Percentiles rank a stretch among this genome's conserved stretches.
Evolutionary conservation across 2,797 vertebrate genomes (phyloP).

Genomic region (Argentina silus): DNA sequence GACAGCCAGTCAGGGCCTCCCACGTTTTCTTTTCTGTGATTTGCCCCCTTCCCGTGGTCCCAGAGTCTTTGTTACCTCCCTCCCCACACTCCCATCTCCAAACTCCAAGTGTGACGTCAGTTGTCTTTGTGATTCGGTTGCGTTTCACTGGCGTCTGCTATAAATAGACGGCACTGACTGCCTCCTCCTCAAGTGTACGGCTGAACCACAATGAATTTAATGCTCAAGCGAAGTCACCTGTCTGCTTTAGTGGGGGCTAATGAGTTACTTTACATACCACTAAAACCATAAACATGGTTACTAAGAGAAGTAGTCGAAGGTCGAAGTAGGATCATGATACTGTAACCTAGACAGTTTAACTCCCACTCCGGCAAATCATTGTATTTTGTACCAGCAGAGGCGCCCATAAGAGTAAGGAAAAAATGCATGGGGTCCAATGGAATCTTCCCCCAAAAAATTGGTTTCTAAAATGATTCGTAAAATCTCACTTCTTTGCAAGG

Average conservation of each 20-base stretch:
- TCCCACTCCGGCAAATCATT: too few species aligned
- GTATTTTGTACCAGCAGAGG: too few species aligned
- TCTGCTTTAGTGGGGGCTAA: neutral
- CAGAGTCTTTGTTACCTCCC: neutral
- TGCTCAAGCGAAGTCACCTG: neutral
- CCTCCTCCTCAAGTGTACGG: neutral
- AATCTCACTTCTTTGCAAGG: too few species aligned
- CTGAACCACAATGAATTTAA: neutral
- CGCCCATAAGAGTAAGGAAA: too few species aligned
- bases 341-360: too few species aligned
- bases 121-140: constrained; percentile 38
- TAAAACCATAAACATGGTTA: too few species aligned
- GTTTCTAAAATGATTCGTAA: too few species aligned
- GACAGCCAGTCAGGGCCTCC: neutral
- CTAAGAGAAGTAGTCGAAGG: too few species aligned
- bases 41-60: constrained; percentile 4
- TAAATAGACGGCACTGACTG: constrained; percentile 45
- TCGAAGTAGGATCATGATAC: too few species aligned
- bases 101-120: constrained; percentile 27
- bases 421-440: too few species aligned
- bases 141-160: constrained; percentile 49
- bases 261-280: too few species aligned
- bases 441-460: too few species aligned
- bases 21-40: neutral
- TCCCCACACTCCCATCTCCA: neutral